phyloP scores from a whole-genome alignment of 2,797 vertebrate species.

The Botia almorhae region DNA sequence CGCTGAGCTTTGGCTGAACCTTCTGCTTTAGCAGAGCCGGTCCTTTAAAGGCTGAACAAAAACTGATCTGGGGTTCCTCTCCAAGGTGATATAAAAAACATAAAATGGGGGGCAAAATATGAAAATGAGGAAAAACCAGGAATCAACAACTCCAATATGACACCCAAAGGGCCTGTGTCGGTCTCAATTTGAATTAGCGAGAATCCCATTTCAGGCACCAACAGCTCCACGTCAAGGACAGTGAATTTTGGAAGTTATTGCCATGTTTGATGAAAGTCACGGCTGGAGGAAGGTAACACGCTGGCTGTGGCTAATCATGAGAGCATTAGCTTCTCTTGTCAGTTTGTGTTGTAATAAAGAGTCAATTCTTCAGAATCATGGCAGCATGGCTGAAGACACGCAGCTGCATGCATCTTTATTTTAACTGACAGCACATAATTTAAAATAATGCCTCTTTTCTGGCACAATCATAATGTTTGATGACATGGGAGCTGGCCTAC shows the following conservation, averaged over 20 bases:
- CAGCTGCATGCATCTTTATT: too few relatives aligned
- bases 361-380: conserved; percentile 3
- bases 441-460: background rate
- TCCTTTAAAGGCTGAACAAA: background rate
- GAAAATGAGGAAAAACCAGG: background rate
- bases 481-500: too few relatives aligned
- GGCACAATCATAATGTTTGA: background rate
- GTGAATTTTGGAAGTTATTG: conserved; percentile 36
- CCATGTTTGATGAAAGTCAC: conserved; percentile 23
- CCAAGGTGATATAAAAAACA: background rate
- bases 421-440: background rate
- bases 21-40: background rate
- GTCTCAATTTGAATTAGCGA: conserved; percentile 36
- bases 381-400: background rate
- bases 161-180: conserved; percentile 21
- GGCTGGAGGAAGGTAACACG: conserved; percentile 3
- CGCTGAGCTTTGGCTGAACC: background rate
- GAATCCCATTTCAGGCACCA: conserved; percentile 53
- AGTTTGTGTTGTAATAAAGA: conserved; percentile 22
- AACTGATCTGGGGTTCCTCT: background rate
- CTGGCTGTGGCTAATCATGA: conserved; percentile 33
- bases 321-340: conserved; percentile 26
- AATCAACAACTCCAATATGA: background rate
- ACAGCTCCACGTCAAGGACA: conserved; percentile 34
- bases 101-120: background rate